Evolutionary conservation across 1,140 invertebrate species (phyloP).

Genomic region (Andrena cerasifolii): DNA sequence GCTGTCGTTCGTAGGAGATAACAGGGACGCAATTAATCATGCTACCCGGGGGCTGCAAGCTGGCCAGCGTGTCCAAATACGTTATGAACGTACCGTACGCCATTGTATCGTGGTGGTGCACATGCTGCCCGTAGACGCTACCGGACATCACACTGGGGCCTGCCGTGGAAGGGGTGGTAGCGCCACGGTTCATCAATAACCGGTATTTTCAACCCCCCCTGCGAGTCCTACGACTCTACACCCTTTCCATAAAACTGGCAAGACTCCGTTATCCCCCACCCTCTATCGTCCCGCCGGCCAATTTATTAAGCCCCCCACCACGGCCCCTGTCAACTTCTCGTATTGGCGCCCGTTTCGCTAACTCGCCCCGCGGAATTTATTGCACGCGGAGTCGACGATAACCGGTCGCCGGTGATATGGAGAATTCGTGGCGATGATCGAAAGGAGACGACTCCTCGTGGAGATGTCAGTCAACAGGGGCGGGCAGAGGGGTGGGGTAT

Average conservation of each 20-base stretch:
- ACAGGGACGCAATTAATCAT: slow-evolving; percentile 49
- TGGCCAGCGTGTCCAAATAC: slow-evolving; percentile 48
- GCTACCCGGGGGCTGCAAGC: slow-evolving; percentile 33
- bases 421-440: no score
- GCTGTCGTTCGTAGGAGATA: slow-evolving; percentile 31
- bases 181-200: slow-evolving; percentile 64
- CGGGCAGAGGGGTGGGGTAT: no score
- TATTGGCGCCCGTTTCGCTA: slow-evolving; percentile 6
- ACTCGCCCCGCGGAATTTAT: slow-evolving; percentile 20
- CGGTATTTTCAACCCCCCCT: slow-evolving; percentile 30
- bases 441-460: not conserved
- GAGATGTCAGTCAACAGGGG: no score
- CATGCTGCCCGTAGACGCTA: slow-evolving; percentile 21
- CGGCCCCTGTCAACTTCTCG: slow-evolving; percentile 26
- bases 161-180: slow-evolving; percentile 7
- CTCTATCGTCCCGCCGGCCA: slow-evolving; percentile 34
- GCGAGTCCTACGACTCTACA: slow-evolving; percentile 33
- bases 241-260: slow-evolving; percentile 52
- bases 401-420: not conserved
- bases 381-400: not conserved
- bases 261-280: slow-evolving; percentile 32
- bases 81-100: slow-evolving; percentile 35
- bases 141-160: slow-evolving; percentile 29
- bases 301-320: slow-evolving; percentile 57
- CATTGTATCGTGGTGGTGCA: slow-evolving; percentile 41